Base-by-base conservation (phyloP, 1,140 invertebrate genomes). In the Drosophila leontia region DNA sequence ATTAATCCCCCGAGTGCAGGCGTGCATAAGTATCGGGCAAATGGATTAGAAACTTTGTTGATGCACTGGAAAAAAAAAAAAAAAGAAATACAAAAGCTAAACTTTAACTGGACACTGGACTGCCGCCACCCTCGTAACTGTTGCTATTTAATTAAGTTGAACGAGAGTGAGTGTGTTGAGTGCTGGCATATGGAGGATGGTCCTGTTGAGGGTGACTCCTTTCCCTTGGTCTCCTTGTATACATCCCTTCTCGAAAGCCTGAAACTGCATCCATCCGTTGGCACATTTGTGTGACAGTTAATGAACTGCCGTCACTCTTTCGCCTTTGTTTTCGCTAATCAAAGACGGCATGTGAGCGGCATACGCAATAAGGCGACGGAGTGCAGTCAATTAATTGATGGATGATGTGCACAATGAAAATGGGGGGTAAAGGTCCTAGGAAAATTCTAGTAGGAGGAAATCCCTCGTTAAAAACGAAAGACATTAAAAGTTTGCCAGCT, bases 21-120 rank as follows among this genome's bases (percentile, higher is more conserved):
- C 85, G 85, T 88, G 85, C 85, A 90, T 88, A 88, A 88, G 85
- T 90, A 90, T 90, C 85, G 81, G 78, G 85, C 81, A 90, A 90
- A 90, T 88, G 85, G 85, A 88, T 88, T 90, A 88, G 85, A 88
- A 77, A 74, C 74, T 86, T 82, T 82, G 80, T 80, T 83, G 80
- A 51, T 55, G 48, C 67, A 70, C 67, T 35, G 67, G 1, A 7
- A 35, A 26, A 68, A 70, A 53, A 11, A n/a, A 7, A 0, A 7
- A 35, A 26, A 68, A 70, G 44, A 11, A 39, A 17, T 8, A 13
- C 7, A 23, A 45, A 48, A n/a, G 47, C 11, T 1, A 29, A 48
- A 48, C 23, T 48, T 26, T 26, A 48, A 48, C 45, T 15, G 11
- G 7, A 45, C 41, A 63, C 23, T 17, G n/a, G 3, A 37, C 37